These are phyloP conservation scores for Gymnoscopelus braueri DNA, from an alignment of 2,797 vertebrate species.

Conservation along the genomic window DNA sequence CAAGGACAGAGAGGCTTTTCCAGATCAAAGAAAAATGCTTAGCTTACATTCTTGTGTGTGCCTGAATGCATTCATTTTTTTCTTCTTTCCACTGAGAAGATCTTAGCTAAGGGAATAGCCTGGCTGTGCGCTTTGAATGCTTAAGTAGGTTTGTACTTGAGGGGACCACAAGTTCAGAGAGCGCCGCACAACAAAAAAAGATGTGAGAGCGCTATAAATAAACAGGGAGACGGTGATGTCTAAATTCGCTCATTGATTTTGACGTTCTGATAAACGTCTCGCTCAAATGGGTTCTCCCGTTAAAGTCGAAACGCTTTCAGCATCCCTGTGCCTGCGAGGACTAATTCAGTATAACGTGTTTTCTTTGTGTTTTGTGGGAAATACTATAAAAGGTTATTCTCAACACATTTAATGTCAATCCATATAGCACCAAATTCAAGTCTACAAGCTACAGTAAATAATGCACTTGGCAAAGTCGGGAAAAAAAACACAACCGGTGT, in stretches of 20 bases:
- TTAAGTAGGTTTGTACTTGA: slow-evolving; percentile 62
- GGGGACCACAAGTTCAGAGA: slow-evolving; percentile 41
- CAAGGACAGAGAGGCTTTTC: slow-evolving; percentile 53
- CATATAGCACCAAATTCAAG: too few species aligned
- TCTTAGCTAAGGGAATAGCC: slow-evolving; percentile 54
- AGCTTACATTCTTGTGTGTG: slow-evolving; percentile 59
- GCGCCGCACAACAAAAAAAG: slow-evolving; percentile 50
- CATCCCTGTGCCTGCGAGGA: too few species aligned
- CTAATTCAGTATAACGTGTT: too few species aligned
- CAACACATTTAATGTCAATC: too few species aligned
- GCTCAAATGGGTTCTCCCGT: too few species aligned
- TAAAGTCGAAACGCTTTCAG: too few species aligned
- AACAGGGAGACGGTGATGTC: slow-evolving; percentile 18
- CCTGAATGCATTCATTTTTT: slow-evolving; percentile 21
- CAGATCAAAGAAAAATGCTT: slow-evolving; percentile 69
- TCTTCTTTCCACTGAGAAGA: slow-evolving; percentile 33
- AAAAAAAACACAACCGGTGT: background rate
- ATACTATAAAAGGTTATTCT: too few species aligned
- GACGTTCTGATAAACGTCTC: background rate
- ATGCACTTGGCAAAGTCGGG: slow-evolving; percentile 21
- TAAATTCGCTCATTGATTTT: slow-evolving; percentile 5
- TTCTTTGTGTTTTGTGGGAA: too few species aligned
- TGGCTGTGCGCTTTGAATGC: slow-evolving; percentile 63
- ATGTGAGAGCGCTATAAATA: slow-evolving; percentile 42
- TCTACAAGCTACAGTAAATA: slow-evolving; percentile 28